phyloP scores from a whole-genome alignment of 2,797 vertebrate species.

The Acipenser oxyrinchus region DNA sequence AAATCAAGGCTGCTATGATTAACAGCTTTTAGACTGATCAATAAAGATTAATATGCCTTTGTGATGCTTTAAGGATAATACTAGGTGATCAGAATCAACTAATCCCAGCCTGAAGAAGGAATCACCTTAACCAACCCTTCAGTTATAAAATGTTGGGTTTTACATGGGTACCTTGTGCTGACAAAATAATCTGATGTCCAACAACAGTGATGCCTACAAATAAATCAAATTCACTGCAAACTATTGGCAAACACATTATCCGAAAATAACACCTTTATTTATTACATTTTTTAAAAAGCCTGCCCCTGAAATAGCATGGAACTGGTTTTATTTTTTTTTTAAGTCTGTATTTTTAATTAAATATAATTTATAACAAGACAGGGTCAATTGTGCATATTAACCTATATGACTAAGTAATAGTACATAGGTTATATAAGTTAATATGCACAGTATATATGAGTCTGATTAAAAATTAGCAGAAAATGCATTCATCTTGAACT shows the following conservation, averaged over 20 bases:
- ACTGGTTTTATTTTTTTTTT: too few species aligned
- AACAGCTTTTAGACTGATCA: constrained; percentile 45
- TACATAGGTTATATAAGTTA: too few species aligned
- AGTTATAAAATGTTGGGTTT: constrained; percentile 17
- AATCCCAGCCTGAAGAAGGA: constrained; percentile 36
- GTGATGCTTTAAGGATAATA: constrained; percentile 46
- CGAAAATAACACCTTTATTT: too few species aligned
- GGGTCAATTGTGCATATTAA: too few species aligned
- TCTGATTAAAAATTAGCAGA: too few species aligned
- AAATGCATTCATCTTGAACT: too few species aligned
- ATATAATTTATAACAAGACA: too few species aligned
- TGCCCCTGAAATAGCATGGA: too few species aligned
- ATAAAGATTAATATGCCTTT: constrained; percentile 47
- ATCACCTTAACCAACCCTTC: constrained; percentile 19
- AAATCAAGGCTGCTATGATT: constrained; percentile 49
- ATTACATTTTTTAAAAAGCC: too few species aligned
- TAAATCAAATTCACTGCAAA: constrained; percentile 11
- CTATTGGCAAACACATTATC: constrained; percentile 1
- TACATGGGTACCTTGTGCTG: constrained; percentile 11
- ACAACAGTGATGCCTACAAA: constrained; percentile 5
- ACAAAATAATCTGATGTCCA: constrained; percentile 12
- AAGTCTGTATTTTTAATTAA: too few species aligned
- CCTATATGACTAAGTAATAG: too few species aligned
- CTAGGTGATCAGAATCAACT: constrained; percentile 39
- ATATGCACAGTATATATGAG: too few species aligned